phyloP scores from a whole-genome alignment of 2,113 vertebrate species.

The Heterotilapia buettikoferi region DNA sequence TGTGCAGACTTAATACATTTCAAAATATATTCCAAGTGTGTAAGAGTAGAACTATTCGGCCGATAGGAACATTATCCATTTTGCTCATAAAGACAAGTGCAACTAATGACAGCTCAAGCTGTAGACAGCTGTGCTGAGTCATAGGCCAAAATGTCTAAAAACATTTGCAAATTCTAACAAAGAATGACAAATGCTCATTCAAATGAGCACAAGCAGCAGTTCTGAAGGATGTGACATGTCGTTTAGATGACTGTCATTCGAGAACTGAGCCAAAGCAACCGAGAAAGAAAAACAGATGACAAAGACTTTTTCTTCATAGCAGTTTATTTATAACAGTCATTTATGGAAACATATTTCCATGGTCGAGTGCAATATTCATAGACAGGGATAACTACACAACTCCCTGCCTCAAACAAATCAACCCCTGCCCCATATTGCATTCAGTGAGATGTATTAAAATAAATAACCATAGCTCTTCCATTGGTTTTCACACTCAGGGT shows the following conservation, averaged over 20 bases:
- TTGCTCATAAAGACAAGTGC: neutral
- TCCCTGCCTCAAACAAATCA: constrained; percentile 11
- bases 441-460: constrained; percentile 61
- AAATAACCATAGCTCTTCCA: constrained; percentile 58
- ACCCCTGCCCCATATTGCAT: constrained; percentile 41
- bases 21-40: neutral
- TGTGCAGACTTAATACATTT: neutral
- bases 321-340: constrained; percentile 70
- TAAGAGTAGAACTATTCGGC: neutral
- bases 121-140: neutral
- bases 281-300: neutral
- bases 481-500: constrained; percentile 33
- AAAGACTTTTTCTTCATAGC: constrained; percentile 12
- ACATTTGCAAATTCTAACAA: neutral
- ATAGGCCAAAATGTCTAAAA: neutral
- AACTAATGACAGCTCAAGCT: neutral
- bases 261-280: neutral
- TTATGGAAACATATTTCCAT: constrained; percentile 66
- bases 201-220: neutral
- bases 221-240: neutral
- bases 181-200: neutral
- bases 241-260: neutral
- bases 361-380: constrained; percentile 67
- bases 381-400: neutral
- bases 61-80: neutral